phyloP scores from a whole-genome alignment of 2,888 invertebrate genomes.

The Megamerina dolium region DNA sequence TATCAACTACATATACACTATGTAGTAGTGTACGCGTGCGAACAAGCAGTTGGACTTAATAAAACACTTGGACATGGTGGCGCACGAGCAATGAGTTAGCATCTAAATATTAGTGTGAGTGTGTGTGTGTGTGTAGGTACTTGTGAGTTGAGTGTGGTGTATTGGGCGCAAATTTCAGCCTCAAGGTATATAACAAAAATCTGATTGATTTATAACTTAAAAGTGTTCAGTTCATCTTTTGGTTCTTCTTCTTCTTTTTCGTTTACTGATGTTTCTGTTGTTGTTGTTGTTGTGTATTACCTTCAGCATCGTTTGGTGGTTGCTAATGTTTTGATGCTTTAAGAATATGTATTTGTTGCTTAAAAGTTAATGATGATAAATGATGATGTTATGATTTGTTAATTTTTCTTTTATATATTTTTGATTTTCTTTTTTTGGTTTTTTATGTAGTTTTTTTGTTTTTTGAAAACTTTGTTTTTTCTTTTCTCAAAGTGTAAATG shows the following conservation, averaged over 20 bases:
- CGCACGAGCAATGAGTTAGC: too few species aligned
- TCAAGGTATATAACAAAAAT: conserved; percentile 30
- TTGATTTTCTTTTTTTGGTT: too few species aligned
- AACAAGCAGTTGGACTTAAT: too few species aligned
- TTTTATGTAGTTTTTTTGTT: too few species aligned
- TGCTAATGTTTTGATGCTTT: conserved; percentile 2
- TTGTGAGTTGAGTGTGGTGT: too few species aligned
- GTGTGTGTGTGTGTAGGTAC: not conserved
- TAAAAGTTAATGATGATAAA: conserved; percentile 42
- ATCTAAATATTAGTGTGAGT: too few species aligned
- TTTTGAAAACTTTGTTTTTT: too few species aligned
- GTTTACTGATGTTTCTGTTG: not conserved
- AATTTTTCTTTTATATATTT: conserved; percentile 35
- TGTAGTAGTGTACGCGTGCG: too few species aligned
- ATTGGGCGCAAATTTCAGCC: conserved; percentile 22
- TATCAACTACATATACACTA: too few species aligned
- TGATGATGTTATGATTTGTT: conserved; percentile 43
- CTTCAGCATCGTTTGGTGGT: not conserved
- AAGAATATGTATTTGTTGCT: conserved; percentile 19
- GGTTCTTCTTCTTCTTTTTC: not conserved
- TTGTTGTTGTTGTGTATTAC: not conserved
- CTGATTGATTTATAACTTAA: conserved; percentile 42
- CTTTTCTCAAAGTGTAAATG: too few species aligned
- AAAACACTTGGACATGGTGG: too few species aligned
- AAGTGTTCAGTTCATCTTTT: conserved; percentile 4